A percentile compares a stretch with the other conserved stretches of the same genome.
These are phyloP conservation scores for Oxycera nigricornis DNA, from an alignment of 2,888 invertebrate genomes.

Conservation along the genomic window DNA sequence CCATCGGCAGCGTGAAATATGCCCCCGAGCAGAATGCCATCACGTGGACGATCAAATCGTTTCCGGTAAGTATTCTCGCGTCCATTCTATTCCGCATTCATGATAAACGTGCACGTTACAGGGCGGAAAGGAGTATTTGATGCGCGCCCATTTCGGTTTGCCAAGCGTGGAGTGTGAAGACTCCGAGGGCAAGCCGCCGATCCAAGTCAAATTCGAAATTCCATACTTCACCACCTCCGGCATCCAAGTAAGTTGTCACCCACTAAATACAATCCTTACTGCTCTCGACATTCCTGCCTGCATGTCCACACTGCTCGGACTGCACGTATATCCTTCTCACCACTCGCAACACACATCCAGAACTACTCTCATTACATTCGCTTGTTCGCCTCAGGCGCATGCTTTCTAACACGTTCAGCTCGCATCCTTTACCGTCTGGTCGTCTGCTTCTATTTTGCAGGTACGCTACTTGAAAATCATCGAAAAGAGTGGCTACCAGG, in stretches of 20 bases:
- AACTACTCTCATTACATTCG: too few species aligned
- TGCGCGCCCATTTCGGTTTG: constrained; percentile 97
- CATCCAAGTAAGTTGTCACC: constrained; percentile 82
- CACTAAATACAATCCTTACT: constrained; percentile 27
- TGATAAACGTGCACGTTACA: constrained; percentile 49
- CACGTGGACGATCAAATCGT: constrained; percentile 97
- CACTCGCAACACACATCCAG: too few species aligned
- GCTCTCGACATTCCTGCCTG: too few species aligned
- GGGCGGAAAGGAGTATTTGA: constrained; percentile 97
- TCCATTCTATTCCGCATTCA: not conserved
- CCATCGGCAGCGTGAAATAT: constrained; percentile 96
- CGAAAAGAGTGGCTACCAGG: constrained; percentile 98
- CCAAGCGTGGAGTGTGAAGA: constrained; percentile 96
- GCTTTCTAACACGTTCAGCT: not conserved
- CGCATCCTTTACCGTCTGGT: not conserved
- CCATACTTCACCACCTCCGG: constrained; percentile 99
- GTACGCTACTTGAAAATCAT: constrained; percentile 96
- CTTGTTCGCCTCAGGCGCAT: too few species aligned
- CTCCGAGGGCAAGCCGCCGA: constrained; percentile 94
- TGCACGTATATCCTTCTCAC: too few species aligned
- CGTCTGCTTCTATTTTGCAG: constrained; percentile 49
- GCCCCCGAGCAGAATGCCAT: constrained; percentile 96
- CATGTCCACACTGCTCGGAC: too few species aligned
- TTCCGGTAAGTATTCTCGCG: constrained; percentile 67
- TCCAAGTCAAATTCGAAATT: constrained; percentile 98